A percentile compares a stretch with the other conserved stretches of the same genome.
phyloP scores from a whole-genome alignment of 2,113 vertebrate species.

The Python bivittatus region DNA sequence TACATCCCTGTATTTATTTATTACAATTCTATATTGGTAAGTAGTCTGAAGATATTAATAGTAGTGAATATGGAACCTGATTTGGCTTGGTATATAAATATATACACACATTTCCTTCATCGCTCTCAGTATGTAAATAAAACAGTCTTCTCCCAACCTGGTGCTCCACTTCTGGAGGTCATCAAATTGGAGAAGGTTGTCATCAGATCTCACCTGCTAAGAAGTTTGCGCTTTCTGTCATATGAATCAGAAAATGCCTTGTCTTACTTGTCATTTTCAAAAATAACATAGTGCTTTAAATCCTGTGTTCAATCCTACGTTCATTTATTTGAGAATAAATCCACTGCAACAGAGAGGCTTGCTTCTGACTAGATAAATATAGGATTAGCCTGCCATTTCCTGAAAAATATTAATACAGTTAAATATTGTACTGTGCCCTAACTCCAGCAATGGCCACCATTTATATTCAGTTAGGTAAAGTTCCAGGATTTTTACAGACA shows the following conservation, averaged over 20 bases:
- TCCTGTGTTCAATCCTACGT: not conserved
- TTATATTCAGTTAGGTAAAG: not conserved
- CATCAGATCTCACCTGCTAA: not conserved
- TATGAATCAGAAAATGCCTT: not conserved
- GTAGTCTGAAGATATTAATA: not conserved
- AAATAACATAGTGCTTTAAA: not conserved
- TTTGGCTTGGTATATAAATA: not conserved
- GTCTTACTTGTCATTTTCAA: not conserved
- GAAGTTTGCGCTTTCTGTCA: not conserved
- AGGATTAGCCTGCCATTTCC: not conserved
- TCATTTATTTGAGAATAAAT: not conserved
- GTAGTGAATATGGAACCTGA: not conserved
- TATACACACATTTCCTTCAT: not conserved
- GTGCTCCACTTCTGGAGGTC: not conserved
- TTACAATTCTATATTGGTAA: not conserved
- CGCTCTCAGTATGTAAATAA: not conserved
- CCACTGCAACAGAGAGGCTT: not conserved
- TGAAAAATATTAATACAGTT: not conserved
- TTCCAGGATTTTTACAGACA: not conserved
- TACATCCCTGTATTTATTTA: no score
- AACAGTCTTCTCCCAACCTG: not conserved
- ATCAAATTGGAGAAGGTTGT: not conserved
- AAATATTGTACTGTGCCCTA: not conserved
- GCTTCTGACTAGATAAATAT: not conserved
- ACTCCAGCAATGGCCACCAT: no score